phyloP scores from a whole-genome alignment of 1,140 invertebrate species.

The Drosophila mayri region DNA sequence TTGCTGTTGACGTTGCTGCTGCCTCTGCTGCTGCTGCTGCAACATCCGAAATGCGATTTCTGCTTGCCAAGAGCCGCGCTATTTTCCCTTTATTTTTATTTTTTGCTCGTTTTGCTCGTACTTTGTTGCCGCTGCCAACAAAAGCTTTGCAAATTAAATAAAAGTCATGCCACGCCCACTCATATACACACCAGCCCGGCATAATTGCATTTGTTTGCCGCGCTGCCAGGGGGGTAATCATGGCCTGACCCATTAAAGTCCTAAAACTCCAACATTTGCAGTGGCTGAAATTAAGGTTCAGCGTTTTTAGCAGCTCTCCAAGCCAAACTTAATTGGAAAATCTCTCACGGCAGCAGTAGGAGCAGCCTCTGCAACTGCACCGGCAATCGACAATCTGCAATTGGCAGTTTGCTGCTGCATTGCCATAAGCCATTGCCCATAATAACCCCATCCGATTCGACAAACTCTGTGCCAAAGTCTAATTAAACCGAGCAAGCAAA shows the following conservation, averaged over 20 bases:
- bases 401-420: conserved; percentile 48
- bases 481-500: conserved; percentile 66
- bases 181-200: conserved; percentile 17
- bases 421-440: conserved; percentile 55
- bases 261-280: conserved; percentile 30
- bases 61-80: conserved; percentile 46
- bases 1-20: conserved; percentile 41
- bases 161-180: conserved; percentile 64
- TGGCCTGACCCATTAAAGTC: conserved; percentile 53
- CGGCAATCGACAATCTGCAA: conserved; percentile 29
- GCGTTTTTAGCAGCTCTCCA: conserved; percentile 11
- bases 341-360: conserved; percentile 60
- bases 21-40: conserved; percentile 31
- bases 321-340: conserved; percentile 76
- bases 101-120: conserved; percentile 14
- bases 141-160: conserved; percentile 68
- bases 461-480: conserved; percentile 58
- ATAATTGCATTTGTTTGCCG: conserved; percentile 50
- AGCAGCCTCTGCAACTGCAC: conserved; percentile 6
- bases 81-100: conserved; percentile 38
- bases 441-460: conserved; percentile 44
- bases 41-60: conserved; percentile 66
- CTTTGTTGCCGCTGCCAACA: conserved; percentile 60
- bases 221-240: conserved; percentile 2
- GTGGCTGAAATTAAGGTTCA: conserved; percentile 35